phyloP scores from a whole-genome alignment of 2,797 vertebrate genomes.

The Spea hammondii region DNA sequence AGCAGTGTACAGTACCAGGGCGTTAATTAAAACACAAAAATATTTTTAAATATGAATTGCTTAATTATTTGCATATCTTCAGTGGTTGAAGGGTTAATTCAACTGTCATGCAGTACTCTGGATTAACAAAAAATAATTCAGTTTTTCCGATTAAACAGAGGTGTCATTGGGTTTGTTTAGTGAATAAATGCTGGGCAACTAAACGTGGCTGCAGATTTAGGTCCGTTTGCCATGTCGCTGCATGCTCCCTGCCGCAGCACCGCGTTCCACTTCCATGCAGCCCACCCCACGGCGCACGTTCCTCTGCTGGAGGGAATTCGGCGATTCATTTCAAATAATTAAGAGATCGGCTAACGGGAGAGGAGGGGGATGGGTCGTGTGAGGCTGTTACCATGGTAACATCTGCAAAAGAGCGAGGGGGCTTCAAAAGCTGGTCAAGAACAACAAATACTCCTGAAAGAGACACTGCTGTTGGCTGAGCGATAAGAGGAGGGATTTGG shows the following conservation, averaged over 20 bases:
- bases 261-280: conserved; percentile 39
- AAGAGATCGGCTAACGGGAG: conserved; percentile 27
- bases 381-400: conserved; percentile 48
- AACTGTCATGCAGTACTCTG: no score
- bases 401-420: conserved; percentile 3
- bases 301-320: conserved; percentile 11
- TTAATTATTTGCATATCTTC: no score
- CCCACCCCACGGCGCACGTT: conserved; percentile 34
- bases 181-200: not conserved
- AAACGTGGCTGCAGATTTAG: not conserved
- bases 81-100: no score
- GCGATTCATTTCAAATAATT: conserved; percentile 41
- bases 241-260: not conserved
- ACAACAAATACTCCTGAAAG: conserved; percentile 31
- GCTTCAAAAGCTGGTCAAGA: conserved; percentile 27
- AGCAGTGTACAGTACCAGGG: no score
- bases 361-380: conserved; percentile 42
- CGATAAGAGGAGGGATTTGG: conserved; percentile 29
- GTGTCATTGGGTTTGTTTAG: no score
- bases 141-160: no score
- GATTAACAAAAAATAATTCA: no score
- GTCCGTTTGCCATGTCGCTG: not conserved
- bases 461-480: not conserved
- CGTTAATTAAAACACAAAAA: no score
- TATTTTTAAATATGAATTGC: no score